Base-by-base conservation (phyloP, 2,113 vertebrate species). In the Gallinago paraguaiae region DNA sequence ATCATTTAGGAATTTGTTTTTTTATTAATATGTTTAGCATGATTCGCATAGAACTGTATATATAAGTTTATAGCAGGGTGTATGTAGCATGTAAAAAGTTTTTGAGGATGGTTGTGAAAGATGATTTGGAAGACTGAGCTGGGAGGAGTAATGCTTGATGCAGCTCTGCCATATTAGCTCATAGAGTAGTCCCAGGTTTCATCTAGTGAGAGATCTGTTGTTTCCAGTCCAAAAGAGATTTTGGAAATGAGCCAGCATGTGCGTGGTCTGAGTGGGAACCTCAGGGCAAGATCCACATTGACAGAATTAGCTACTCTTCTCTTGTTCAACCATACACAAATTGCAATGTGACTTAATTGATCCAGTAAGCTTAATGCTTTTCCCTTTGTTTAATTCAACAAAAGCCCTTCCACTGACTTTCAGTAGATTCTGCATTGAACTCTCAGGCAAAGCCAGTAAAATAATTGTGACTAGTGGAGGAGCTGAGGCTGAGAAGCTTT, bases 341-440 rank as follows among this genome's bases (percentile, higher is more conserved):
- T 35, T 39, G 22, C 71, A 93, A 4, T 43, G 59, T 70, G 54
- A 60, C 50, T 93, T 31, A 70, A 83, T 46, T 85, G 65, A 90
- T 82, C 57, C 56, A 28, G n/a, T 43, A 45, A 69, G 48, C 60
- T 88, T 54, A 27, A 13, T 10, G 22, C 37, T 63, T 83, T 67
- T 41, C 35, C 20, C 30, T 70, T 43, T 77, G 30, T 78, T 92
- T 72, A 74, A 92, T 77, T 80, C 30, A 50, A 7, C n/a, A 35
- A 48, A 85, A 96, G 27, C 45, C 46, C 11, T 93, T 94, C 90
- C 30, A 37, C 51, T 93, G 85, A 78, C 68, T 94, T 90, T 63
- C 24, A 56, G 69, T 6, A 68, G 76, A 72, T 86, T 69, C 76
- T 80, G n/a, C n/a, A 50, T 35, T 88, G 51, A 75, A 81, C 17